Percentiles rank a stretch among this genome's conserved stretches.
These are phyloP conservation scores for Labeo catla DNA, from an alignment of 2,113 vertebrate species.

Conservation along the genomic window DNA sequence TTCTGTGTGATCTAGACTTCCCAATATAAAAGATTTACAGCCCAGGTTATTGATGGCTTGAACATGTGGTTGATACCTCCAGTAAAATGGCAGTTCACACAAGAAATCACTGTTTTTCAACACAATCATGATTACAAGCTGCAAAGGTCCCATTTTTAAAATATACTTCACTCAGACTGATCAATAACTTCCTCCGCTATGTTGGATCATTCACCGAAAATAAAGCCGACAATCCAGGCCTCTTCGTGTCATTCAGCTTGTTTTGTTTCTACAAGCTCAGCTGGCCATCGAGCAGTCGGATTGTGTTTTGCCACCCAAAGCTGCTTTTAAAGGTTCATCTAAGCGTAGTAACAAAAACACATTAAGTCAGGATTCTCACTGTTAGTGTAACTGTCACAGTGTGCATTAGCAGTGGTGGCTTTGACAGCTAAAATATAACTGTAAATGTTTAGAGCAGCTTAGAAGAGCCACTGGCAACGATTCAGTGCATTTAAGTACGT, in stretches of 20 bases:
- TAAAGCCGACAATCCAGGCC: not conserved
- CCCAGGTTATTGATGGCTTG: not conserved
- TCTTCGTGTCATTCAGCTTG: not conserved
- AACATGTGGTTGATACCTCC: not conserved
- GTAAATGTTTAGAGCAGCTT: not conserved
- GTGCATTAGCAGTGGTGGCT: not conserved
- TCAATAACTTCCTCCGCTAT: not conserved
- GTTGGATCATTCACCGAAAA: not conserved
- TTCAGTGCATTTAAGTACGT: not conserved
- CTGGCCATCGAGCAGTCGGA: not conserved
- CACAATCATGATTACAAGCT: slow-evolving; percentile 19
- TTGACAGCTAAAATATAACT: not conserved
- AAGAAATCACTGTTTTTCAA: not conserved
- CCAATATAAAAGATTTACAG: slow-evolving; percentile 2
- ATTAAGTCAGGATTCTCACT: not conserved
- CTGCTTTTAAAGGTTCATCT: not conserved
- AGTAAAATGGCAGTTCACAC: slow-evolving; percentile 5
- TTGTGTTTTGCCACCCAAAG: slow-evolving; percentile 4
- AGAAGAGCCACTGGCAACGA: not conserved
- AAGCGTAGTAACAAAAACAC: not conserved
- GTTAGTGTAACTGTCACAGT: not conserved
- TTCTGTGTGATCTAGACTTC: not conserved
- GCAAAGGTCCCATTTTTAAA: slow-evolving; percentile 20
- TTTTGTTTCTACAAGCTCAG: not conserved
- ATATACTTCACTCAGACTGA: not conserved